Conservation (phyloP, 2,888 invertebrate genomes). For the Ophion obscuratus region DNA sequence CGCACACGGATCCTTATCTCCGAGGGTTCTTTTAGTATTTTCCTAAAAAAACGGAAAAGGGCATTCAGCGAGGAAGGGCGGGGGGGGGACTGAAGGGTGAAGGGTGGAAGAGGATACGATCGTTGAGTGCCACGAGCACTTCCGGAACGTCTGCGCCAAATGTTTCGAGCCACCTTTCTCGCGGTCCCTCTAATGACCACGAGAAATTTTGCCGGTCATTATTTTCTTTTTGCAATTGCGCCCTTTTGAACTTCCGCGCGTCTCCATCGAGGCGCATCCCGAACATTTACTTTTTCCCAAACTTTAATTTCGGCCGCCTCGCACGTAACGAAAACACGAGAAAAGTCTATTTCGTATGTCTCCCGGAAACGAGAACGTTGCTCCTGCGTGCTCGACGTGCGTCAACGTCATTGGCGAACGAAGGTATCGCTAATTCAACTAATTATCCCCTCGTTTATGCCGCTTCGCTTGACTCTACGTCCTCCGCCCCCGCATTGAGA, state of each 20-base stretch:
- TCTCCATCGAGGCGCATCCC: conserved; percentile 33
- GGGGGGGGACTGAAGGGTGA: background rate
- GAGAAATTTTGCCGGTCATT: conserved; percentile 47
- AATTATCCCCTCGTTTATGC: conserved; percentile 77
- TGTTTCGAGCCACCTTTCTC: conserved; percentile 34
- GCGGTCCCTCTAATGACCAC: conserved; percentile 45
- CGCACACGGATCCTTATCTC: conserved; percentile 49
- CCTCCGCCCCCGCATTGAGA: conserved; percentile 1
- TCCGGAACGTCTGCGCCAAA: conserved; percentile 61
- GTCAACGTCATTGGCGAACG: conserved; percentile 35
- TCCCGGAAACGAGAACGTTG: background rate
- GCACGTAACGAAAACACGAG: conserved; percentile 35
- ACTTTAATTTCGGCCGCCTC: background rate
- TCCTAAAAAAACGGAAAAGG: conserved; percentile 8
- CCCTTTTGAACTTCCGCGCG: background rate
- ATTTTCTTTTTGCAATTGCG: conserved; percentile 33
- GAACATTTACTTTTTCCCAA: conserved; percentile 13
- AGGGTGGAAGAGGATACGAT: conserved; percentile 14
- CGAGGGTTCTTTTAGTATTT: conserved; percentile 26
- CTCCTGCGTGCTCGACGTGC: background rate
- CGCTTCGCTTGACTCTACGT: conserved; percentile 63
- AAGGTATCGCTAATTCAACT: conserved; percentile 60
- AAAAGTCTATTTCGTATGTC: conserved; percentile 1
- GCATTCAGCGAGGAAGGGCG: no score
- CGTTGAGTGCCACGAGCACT: conserved; percentile 32